Base-by-base conservation (phyloP, 2,113 vertebrate genomes). In the Vidua macroura region DNA sequence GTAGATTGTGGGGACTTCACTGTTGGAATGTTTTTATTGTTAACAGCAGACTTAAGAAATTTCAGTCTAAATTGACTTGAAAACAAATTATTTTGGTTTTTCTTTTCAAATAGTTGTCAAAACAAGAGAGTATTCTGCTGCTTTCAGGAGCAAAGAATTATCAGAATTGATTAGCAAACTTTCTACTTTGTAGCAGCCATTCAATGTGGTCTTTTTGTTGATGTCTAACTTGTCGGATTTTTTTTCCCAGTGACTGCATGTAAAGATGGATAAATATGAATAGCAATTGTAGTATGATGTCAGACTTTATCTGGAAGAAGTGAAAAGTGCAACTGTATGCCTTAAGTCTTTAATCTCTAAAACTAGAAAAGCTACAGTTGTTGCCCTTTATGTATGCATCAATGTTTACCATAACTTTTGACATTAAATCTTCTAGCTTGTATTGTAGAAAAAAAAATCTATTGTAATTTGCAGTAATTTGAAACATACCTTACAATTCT, bases 101-200 rank as follows among this genome's bases (percentile, higher is more conserved):
- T 49, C 46, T 44, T 14, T 72, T 76, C 13, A 35, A 46, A 27
- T 74, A 48, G 5, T 41, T 83, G 59, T 67, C n/a, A 35, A 62
- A 30, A 46, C 56, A 70, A 52, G 31, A 22, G 74, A 46, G 23
- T 3, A 9, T 75, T 69, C 15, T 74, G 12, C 64, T 90, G 20
- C 66, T 79, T 64, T 84, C 30, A 81, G 43, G 22, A 90, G 21
- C 48, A 62, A 46, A 41, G 37, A 51, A 28, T 55, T 68, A 20
- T 3, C 8, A 63, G 15, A 62, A 76, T 6, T 76, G 7, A 52
- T 72, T 58, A 0, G 0, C 16, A 37, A 5, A 60, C 44, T 58
- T 70, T 19, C 21, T 48, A 17, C 7, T 80, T 63, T 67, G 48
- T 62, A 92, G 31, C 15, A 80, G 13, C 19, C 30, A 15, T 49